Conservation (phyloP, 1,140 invertebrate genomes). For the Drosophila oshimai region DNA sequence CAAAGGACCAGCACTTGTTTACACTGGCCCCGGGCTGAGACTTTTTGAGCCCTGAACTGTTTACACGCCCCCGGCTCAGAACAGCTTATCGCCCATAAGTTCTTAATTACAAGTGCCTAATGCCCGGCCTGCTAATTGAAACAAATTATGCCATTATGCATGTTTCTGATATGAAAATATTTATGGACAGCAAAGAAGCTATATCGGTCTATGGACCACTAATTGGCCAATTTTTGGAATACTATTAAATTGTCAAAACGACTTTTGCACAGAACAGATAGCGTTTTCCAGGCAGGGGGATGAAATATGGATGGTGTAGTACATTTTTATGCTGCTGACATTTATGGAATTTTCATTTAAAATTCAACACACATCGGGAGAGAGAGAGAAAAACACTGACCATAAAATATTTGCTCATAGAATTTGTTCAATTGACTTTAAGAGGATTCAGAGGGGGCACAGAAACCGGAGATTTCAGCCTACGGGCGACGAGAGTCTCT, state of each 20-base stretch:
- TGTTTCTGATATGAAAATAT: conserved; percentile 28
- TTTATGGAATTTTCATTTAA: conserved; percentile 60
- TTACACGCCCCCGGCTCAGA: too few relatives aligned
- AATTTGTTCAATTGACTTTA: conserved; percentile 47
- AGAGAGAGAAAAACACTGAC: conserved; percentile 17
- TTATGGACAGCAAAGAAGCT: conserved; percentile 13
- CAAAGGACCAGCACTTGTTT: conserved; percentile 19
- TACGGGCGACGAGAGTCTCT: background rate
- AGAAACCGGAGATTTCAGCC: background rate
- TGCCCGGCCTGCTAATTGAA: conserved; percentile 8
- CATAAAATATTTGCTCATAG: conserved; percentile 39
- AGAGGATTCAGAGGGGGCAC: background rate
- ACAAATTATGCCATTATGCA: conserved; percentile 19
- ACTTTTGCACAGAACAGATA: background rate
- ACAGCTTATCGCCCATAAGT: conserved; percentile 21
- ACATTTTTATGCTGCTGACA: conserved; percentile 28
- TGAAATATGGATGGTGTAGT: conserved; percentile 10
- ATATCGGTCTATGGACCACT: background rate
- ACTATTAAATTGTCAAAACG: conserved; percentile 33
- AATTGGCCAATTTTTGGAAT: conserved; percentile 54
- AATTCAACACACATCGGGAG: conserved; percentile 45
- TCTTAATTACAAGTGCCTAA: conserved; percentile 26
- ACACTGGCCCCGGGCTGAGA: background rate
- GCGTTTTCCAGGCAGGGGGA: background rate
- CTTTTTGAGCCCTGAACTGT: background rate